Evolutionary conservation across 1,140 invertebrate species (phyloP).

Genomic region (Drosophila mayri): DNA sequence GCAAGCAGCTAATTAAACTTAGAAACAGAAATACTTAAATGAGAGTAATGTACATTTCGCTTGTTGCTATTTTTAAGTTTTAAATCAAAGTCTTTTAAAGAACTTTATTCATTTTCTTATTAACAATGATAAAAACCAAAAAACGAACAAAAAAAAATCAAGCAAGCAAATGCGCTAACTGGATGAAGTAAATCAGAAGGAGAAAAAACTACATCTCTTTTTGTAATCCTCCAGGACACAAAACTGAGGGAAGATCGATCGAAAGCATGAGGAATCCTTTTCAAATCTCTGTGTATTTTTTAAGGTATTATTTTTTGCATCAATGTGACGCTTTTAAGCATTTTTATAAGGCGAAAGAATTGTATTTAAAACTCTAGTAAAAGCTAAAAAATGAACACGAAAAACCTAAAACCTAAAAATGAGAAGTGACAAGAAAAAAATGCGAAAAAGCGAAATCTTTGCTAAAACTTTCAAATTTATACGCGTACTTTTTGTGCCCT

Average conservation of each 20-base stretch:
- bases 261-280: conserved; percentile 54
- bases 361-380: conserved; percentile 71
- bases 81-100: conserved; percentile 84
- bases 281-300: conserved; percentile 76
- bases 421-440: conserved; percentile 35
- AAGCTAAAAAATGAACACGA: conserved; percentile 49
- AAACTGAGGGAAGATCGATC: conserved; percentile 40
- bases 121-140: conserved; percentile 64
- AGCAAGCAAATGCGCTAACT: conserved; percentile 53
- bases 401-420: conserved; percentile 29
- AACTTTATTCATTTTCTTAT: conserved; percentile 78
- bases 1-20: conserved; percentile 54
- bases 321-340: conserved; percentile 77
- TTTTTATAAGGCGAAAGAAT: conserved; percentile 72
- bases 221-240: conserved; percentile 59
- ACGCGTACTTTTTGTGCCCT: conserved; percentile 74
- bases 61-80: conserved; percentile 84
- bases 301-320: conserved; percentile 78
- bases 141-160: conserved; percentile 29
- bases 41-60: conserved; percentile 79
- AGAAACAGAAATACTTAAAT: conserved; percentile 56
- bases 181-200: conserved; percentile 42
- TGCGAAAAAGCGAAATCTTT: conserved; percentile 61
- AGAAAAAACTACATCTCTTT: conserved; percentile 51
- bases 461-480: conserved; percentile 77